Evolutionary conservation across 2,797 vertebrate species (phyloP).

Genomic region (Chelon auratus): DNA sequence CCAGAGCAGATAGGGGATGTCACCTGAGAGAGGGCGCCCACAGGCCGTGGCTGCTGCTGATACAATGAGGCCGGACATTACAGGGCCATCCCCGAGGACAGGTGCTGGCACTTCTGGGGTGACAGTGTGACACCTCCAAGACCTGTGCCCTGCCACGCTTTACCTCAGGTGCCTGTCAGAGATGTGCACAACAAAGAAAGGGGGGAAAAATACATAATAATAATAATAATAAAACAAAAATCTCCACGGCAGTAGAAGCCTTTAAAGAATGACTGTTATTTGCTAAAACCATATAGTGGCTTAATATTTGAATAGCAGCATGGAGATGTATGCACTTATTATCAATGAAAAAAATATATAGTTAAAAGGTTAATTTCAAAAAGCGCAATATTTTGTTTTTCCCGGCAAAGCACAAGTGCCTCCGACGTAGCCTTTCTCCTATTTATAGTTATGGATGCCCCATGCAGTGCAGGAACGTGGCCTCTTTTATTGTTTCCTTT

Average conservation of each 20-base stretch:
- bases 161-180: constrained; percentile 55
- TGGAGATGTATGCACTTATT: constrained; percentile 23
- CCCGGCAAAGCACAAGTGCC: constrained; percentile 39
- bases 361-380: constrained; percentile 8
- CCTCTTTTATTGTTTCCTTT: constrained; percentile 83
- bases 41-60: constrained; percentile 75
- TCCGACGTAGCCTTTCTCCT: constrained; percentile 59
- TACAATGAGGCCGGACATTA: constrained; percentile 83
- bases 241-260: neutral
- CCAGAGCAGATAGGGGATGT: constrained; percentile 76
- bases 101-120: constrained; percentile 60
- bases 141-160: constrained; percentile 60
- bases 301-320: neutral
- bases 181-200: constrained; percentile 44
- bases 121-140: constrained; percentile 68
- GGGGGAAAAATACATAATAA: neutral
- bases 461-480: constrained; percentile 78
- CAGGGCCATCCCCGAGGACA: constrained; percentile 73
- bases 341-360: constrained; percentile 1
- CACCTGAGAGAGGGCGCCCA: constrained; percentile 77
- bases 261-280: constrained; percentile 25
- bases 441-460: constrained; percentile 76
- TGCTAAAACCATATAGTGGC: neutral
- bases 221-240: neutral
- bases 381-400: constrained; percentile 48